These are phyloP conservation scores for Candidula unifasciata DNA, from an alignment of 2,888 invertebrate species.

Conservation along the genomic window DNA sequence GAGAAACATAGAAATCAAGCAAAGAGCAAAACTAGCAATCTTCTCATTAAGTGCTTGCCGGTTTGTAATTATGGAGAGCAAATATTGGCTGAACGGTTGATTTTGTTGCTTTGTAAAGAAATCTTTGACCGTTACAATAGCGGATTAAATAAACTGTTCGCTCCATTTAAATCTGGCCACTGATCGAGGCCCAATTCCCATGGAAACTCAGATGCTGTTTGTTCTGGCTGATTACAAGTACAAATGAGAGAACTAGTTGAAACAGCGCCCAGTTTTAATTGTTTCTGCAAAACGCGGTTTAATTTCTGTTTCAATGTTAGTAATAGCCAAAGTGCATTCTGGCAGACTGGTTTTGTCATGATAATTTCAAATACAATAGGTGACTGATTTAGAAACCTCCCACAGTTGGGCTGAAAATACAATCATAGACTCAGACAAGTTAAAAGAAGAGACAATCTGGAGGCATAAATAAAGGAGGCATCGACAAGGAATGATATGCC, in stretches of 20 bases:
- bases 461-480: no score
- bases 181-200: neutral
- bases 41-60: neutral
- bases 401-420: neutral
- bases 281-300: neutral
- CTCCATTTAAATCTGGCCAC: constrained; percentile 16
- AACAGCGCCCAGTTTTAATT: neutral
- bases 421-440: neutral
- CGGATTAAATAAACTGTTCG: constrained; percentile 11
- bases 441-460: neutral
- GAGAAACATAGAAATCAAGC: neutral
- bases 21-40: neutral
- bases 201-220: constrained; percentile 15
- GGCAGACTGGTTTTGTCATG: neutral
- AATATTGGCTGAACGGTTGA: constrained; percentile 16
- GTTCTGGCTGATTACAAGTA: neutral
- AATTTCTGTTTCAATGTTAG: neutral
- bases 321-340: neutral
- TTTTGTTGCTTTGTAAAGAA: constrained; percentile 4
- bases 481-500: neutral
- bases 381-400: constrained; percentile 9
- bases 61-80: constrained; percentile 26
- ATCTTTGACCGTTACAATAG: constrained; percentile 5
- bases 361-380: neutral
- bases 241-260: constrained; percentile 20